Evolutionary conservation across 2,888 invertebrate species (phyloP).

Genomic region (Dorcus parallelipipedus): DNA sequence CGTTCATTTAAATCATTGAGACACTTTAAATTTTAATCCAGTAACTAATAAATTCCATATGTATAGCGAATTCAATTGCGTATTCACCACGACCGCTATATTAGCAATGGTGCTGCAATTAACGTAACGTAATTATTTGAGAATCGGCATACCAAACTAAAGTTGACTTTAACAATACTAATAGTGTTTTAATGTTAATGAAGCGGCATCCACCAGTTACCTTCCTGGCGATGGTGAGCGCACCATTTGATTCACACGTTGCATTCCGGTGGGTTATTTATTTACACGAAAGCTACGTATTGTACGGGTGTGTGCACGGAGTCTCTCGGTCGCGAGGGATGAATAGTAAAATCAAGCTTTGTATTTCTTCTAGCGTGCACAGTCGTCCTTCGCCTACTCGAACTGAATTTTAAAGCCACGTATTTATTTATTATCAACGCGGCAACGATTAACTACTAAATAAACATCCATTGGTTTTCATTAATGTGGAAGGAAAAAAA

Average conservation of each 20-base stretch:
- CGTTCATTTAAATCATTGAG: no score
- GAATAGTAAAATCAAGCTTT: neutral
- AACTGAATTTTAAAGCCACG: conserved; percentile 10
- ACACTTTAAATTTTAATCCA: no score
- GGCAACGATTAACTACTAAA: no score
- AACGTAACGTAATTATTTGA: neutral
- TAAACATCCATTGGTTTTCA: no score
- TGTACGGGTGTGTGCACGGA: neutral
- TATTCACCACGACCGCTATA: no score
- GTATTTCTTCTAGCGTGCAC: conserved; percentile 2
- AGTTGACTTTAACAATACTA: conserved; percentile 9
- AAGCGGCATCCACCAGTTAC: neutral
- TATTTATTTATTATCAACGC: no score
- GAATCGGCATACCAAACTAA: neutral
- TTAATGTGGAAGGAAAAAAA: no score
- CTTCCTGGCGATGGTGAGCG: neutral
- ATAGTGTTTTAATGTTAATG: conserved; percentile 14
- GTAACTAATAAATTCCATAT: no score
- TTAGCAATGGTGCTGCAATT: neutral
- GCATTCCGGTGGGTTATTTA: neutral
- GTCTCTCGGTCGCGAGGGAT: neutral
- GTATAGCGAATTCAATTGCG: no score
- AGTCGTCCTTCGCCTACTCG: conserved; percentile 12
- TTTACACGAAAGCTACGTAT: neutral
- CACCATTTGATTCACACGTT: neutral